Evolutionary conservation across 2,797 vertebrate genomes (phyloP), one percentile per base, ranked within the genome.

Genomic region (Tapera naevia): DNA sequence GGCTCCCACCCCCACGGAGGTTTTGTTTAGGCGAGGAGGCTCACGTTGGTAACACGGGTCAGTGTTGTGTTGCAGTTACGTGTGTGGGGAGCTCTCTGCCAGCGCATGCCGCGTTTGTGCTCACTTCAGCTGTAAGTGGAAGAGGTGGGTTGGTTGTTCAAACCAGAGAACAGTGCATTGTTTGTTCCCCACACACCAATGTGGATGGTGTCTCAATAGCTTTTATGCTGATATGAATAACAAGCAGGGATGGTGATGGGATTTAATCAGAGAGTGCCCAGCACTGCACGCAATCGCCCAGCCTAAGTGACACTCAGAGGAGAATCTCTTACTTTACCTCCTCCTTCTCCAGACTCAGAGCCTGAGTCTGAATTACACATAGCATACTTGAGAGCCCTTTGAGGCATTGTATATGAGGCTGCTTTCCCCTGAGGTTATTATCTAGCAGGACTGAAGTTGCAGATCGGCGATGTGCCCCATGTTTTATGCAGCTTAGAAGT

Each of bases 51-150:
- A 9, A 1, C 21, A 3, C 6, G 7, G 92, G 58, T 37, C 86
- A 27, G 66, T 0, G 2, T 23, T 91, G 48, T 13, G 46, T 71
- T 86, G 37, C 24, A 11, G 23, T 5, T 1, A 3, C 3, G 8
- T 2, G 3, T 15, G 53, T 7, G 3, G 33, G 80, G 83, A 71
- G 57, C 53, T 62, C 71, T 7, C 19, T 18, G 33, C 2, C 13
- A 0, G 58, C 0, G 0, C 13, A 6, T 0, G 0, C 54, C 4
- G 1, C 21, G 18, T 37, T n/a, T 0, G 2, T 13, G 41, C 70
- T 54, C 1, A 0, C 58, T 17, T 50, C 53, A 14, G 71, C 75
- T 67, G 30, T 15, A 11, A 24, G 62, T 5, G 27, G 8, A 37
- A 30, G 73, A 62, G 74, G 74, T 75, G 86, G 35, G 80, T 3